Evolutionary conservation across 2,888 invertebrate species (phyloP), one percentile per base, ranked within the genome.

Genomic region (Pasiphila rectangulata): DNA sequence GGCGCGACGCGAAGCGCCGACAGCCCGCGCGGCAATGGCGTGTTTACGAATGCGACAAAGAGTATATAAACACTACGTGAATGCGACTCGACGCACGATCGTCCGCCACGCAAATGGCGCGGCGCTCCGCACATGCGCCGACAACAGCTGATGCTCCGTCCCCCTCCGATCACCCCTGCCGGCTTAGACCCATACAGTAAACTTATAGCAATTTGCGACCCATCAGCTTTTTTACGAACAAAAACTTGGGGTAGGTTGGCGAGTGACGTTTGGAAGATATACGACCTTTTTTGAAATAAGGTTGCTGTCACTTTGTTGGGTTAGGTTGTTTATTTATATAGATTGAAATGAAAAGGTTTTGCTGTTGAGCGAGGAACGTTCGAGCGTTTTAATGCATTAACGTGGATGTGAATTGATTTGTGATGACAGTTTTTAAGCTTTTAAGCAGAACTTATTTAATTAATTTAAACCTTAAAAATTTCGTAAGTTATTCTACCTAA

Each of bases 121-220:
- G 37, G 6, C 32, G 30, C 44, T 19, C 73, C 77, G 84, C 82
- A 82, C 86, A 86, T 86, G 86, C 86, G 86, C 83, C 69, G 61
- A 66, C 67, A 76, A 82, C 86, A 84, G 85, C 86, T 85, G 85
- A 84, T 84, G 73, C 72, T 65, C 62, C 54, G 66, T 71, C 70
- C 70, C 65, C 67, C 32, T 7, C 17, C 9, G 9, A 16, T 6
- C 32, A 16, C 32, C 10, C 27, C 32, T 17, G 16, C 30, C 13
- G 32, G 17, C 16, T 9, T n/a, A 17, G 9, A 13, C n/a, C 32
- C 2, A 9, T 1, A 57, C 57, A 54, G 65, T 67, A 67, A 67
- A 64, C 32, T n/a, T n/a, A n/a, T n/a, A n/a, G 9, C 17, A 16
- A 21, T 17, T 32, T 17, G 32, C 32, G 32, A 2, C 9, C n/a